Percentiles rank a stretch among this genome's conserved stretches.
Evolutionary conservation across 2,888 invertebrate genomes (phyloP).

Genomic region (Alentia gelatinosa): DNA sequence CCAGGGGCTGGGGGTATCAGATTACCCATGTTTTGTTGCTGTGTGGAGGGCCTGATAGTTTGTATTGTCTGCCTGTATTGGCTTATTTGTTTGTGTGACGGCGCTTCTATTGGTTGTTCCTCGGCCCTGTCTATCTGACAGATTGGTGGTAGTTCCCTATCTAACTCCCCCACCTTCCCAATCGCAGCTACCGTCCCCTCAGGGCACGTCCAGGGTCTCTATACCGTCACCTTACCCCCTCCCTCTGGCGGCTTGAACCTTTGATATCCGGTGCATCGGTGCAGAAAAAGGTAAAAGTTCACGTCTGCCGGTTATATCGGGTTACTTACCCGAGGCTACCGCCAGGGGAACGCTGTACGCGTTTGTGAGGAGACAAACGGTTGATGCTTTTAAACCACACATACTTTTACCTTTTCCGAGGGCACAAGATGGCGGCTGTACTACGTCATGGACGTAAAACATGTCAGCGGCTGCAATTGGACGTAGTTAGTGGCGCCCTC

Average conservation of each 20-base stretch:
- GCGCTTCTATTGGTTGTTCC: background rate
- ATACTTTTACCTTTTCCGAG: background rate
- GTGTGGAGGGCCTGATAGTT: background rate
- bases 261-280: background rate
- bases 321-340: background rate
- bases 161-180: background rate
- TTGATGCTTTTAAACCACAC: background rate
- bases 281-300: background rate
- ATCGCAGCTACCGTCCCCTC: background rate
- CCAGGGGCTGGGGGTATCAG: background rate
- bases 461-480: background rate
- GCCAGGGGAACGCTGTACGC: background rate
- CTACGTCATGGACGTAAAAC: background rate
- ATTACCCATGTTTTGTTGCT: background rate
- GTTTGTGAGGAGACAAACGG: background rate
- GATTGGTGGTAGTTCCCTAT: background rate
- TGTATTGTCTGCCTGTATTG: background rate
- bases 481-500: slow-evolving; percentile 22
- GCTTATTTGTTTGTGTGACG: slow-evolving; percentile 1
- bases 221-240: background rate
- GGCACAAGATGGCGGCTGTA: background rate
- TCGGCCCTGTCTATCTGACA: background rate
- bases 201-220: background rate
- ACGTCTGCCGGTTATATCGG: background rate
- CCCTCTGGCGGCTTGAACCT: background rate